phyloP scores from a whole-genome alignment of 2,113 vertebrate genomes.

The Pangasianodon hypophthalmus region DNA sequence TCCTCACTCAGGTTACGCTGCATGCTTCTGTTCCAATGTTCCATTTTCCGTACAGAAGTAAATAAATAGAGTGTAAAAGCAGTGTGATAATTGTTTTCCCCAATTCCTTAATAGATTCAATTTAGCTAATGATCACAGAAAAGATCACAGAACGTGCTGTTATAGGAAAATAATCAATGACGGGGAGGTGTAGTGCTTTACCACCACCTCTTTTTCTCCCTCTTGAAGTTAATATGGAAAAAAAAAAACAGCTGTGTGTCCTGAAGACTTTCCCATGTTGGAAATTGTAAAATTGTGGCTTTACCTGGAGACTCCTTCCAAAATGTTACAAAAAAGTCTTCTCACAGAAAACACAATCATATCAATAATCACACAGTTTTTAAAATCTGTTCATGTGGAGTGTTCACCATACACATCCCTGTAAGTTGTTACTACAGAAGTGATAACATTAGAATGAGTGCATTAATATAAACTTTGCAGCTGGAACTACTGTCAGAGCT shows the following conservation, averaged over 20 bases:
- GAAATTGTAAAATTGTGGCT: neutral
- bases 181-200: neutral
- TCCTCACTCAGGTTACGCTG: constrained; percentile 30
- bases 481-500: neutral
- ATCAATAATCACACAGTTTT: neutral
- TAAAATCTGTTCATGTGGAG: neutral
- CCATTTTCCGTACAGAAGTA: constrained; percentile 13
- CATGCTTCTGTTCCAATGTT: constrained; percentile 20
- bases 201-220: neutral
- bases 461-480: neutral
- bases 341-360: neutral
- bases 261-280: neutral
- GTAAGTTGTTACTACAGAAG: neutral
- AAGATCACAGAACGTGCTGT: neutral
- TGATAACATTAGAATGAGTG: neutral
- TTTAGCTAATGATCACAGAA: constrained; percentile 9
- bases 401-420: neutral
- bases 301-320: neutral
- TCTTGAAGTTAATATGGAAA: neutral
- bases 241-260: neutral
- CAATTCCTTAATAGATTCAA: constrained; percentile 6
- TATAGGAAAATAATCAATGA: neutral
- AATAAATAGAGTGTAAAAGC: neutral
- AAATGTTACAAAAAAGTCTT: neutral
- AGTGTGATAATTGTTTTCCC: constrained; percentile 14